phyloP scores from a whole-genome alignment of 2,113 vertebrate genomes.

The Zosterops borbonicus region DNA sequence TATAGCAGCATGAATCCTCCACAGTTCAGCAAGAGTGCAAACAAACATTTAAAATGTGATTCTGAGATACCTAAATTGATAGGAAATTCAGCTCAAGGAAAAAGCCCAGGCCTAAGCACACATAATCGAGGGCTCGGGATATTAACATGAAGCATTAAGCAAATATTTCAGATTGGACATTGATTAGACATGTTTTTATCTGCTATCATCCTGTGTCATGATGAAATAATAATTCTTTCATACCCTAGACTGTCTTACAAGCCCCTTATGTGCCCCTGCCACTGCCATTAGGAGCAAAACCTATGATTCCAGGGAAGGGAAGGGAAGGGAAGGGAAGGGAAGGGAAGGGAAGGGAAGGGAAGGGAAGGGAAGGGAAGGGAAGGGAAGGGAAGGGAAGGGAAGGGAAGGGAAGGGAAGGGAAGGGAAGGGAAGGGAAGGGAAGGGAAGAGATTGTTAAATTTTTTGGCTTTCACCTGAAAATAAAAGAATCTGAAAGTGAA shows the following conservation, averaged over 20 bases:
- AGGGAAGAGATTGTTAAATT: rapidly evolving
- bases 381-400: too few relatives aligned
- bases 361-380: background rate
- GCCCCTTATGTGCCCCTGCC: rapidly evolving
- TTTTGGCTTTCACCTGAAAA: background rate
- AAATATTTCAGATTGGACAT: background rate
- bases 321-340: background rate
- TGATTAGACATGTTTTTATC: background rate
- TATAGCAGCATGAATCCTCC: background rate
- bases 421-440: background rate
- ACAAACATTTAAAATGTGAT: background rate
- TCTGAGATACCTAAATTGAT: background rate
- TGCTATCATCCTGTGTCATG: background rate
- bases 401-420: too few relatives aligned
- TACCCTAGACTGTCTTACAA: background rate
- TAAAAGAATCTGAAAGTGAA: background rate
- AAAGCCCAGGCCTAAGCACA: background rate
- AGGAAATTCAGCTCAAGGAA: background rate
- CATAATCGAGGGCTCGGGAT: rapidly evolving
- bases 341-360: rapidly evolving
- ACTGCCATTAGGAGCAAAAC: background rate
- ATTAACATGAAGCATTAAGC: background rate
- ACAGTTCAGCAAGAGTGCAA: background rate
- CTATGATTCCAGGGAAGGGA: background rate
- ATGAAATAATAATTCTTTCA: background rate